Evolutionary conservation across 1,140 invertebrate species (phyloP).

Genomic region (Venturia canescens): DNA sequence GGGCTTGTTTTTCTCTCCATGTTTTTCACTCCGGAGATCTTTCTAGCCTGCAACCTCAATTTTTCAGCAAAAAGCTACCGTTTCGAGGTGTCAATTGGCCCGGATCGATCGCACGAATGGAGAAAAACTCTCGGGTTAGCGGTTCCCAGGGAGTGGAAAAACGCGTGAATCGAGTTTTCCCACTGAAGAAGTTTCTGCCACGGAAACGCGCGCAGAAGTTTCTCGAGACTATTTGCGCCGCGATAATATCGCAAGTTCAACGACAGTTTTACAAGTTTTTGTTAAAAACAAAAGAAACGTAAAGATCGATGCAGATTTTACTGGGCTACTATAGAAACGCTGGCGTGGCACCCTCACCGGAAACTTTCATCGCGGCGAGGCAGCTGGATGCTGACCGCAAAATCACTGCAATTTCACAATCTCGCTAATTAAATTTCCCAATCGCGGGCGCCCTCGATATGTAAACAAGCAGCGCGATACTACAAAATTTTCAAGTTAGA

Average conservation of each 20-base stretch:
- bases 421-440: constrained; percentile 33
- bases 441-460: constrained; percentile 24
- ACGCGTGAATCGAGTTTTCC: no score
- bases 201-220: no score
- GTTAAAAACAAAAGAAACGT: not conserved
- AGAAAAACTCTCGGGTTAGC: no score
- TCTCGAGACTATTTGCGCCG: no score
- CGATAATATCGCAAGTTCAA: not conserved
- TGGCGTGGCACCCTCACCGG: not conserved
- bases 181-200: no score
- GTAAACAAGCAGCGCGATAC: constrained; percentile 5
- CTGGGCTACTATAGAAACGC: constrained; percentile 23
- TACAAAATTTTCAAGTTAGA: not conserved
- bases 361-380: constrained; percentile 21
- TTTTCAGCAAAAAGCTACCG: not conserved
- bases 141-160: no score
- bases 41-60: no score
- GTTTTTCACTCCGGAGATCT: not conserved
- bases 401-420: not conserved
- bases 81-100: no score
- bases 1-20: not conserved
- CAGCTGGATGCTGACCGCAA: not conserved
- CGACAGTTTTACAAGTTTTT: not conserved
- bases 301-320: not conserved
- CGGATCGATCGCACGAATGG: no score